Percentiles rank a stretch among this genome's conserved stretches.
Evolutionary conservation across 2,113 vertebrate species (phyloP).

Genomic region (Delphinus delphis): DNA sequence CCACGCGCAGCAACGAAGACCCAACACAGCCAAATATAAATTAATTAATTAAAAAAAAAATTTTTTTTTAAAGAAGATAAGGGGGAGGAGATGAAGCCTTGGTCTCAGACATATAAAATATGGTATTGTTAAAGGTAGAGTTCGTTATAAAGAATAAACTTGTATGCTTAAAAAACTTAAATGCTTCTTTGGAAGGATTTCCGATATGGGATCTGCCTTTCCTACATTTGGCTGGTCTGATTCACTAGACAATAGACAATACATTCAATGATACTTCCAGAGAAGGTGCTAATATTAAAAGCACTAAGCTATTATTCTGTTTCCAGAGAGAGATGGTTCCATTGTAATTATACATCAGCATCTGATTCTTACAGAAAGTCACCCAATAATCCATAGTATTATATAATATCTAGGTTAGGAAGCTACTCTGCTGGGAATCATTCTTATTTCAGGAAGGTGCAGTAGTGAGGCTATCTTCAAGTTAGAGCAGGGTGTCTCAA

Average conservation of each 20-base stretch:
- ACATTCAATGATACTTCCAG: background rate
- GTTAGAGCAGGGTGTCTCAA: too few relatives aligned
- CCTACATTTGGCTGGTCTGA: background rate
- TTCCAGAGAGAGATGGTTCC: background rate
- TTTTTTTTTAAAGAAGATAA: background rate
- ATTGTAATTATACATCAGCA: background rate
- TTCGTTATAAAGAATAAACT: slow-evolving; percentile 3
- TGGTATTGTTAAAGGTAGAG: background rate
- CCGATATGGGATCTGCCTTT: background rate
- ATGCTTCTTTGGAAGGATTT: background rate
- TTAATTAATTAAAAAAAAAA: too few relatives aligned
- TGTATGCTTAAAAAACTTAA: background rate
- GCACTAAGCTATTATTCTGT: background rate
- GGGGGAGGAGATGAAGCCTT: background rate
- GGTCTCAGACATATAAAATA: background rate
- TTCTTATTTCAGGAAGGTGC: background rate
- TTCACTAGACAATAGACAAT: background rate
- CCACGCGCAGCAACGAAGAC: too few relatives aligned
- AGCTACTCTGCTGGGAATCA: background rate
- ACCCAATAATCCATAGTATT: background rate
- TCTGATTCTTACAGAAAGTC: background rate
- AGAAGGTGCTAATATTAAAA: background rate
- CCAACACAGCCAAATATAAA: too few relatives aligned
- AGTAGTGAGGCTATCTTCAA: background rate
- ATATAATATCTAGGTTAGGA: background rate